Evolutionary conservation across 2,888 invertebrate species (phyloP).

Genomic region (Macrosoma leucophasiata): DNA sequence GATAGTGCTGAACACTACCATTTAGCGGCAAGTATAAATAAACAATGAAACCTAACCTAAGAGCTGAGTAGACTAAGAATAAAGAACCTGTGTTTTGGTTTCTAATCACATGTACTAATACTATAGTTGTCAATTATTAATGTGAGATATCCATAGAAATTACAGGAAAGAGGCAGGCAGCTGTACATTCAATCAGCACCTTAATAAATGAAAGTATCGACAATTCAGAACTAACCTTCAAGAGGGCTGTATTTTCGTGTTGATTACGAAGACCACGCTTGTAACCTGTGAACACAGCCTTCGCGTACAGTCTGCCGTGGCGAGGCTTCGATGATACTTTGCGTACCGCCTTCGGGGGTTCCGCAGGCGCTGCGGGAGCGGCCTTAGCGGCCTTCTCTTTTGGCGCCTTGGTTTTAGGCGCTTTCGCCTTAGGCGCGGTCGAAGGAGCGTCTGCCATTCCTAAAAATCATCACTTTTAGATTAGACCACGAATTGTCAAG

Average conservation of each 20-base stretch:
- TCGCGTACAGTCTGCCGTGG: conserved; percentile 95
- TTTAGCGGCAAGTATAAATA: too few relatives aligned
- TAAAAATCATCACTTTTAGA: conserved; percentile 44
- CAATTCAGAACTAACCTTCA: conserved; percentile 80
- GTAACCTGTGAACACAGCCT: conserved; percentile 96
- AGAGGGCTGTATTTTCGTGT: conserved; percentile 96
- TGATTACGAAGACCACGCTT: conserved; percentile 98
- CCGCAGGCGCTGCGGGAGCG: conserved; percentile 72
- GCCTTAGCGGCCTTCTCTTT: conserved; percentile 75
- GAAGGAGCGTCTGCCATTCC: conserved; percentile 79
- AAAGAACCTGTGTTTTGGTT: too few relatives aligned
- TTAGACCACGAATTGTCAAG: conserved; percentile 27
- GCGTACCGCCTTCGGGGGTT: conserved; percentile 67
- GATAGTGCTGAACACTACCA: too few relatives aligned
- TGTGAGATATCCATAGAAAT: too few relatives aligned
- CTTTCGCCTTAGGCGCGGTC: conserved; percentile 71
- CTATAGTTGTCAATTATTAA: too few relatives aligned
- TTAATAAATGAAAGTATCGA: too few relatives aligned
- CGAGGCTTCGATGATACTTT: conserved; percentile 72
- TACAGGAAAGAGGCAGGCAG: too few relatives aligned
- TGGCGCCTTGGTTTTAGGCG: conserved; percentile 74
- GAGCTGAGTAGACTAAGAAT: too few relatives aligned
- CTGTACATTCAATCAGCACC: too few relatives aligned
- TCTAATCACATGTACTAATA: too few relatives aligned
- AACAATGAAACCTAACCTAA: too few relatives aligned